Evolutionary conservation across 1,140 invertebrate species (phyloP), one percentile per base, ranked within the genome.

Genomic region (Condylostylus longicornis): DNA sequence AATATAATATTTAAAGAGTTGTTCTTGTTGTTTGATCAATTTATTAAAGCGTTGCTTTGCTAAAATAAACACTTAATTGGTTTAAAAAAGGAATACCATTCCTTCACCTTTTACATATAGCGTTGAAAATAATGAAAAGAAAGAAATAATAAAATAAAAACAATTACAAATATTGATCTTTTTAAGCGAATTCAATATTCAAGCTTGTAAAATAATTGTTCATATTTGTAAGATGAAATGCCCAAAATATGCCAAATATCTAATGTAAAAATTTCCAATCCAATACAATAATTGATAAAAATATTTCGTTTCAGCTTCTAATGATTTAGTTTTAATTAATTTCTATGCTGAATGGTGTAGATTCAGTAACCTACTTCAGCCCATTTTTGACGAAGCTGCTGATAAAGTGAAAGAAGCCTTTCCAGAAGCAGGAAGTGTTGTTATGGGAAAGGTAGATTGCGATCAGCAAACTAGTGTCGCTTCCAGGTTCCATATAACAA

Each of bases 321-420:
- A 89, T 73, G 90, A 98, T 70, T 66, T 98, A 61, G 91, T 97
- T 35, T 87, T 98, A 63, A 82, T 98, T 43, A 97, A 98, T 66
- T 98, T 98, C 66, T 97, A 97, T 69, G 94, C 93, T 9, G 91
- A 97, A 58, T 98, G 91, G 90, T 95, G 85, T 67, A 73, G 77
- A 49, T 87, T 86, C 64, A 98, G 93, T 70, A 95, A 94, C 67
- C 76, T 94, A 59, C 67, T 98, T 52, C 82, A 84, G 49, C 95
- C 95, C 20, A 82, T 96, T 56, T 98, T 95, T 68, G 89, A 96
- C 65, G 89, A 97, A 66, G 82, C 91, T 20, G 84, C 90, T 15
- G 80, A 83, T 49, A 87, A 87, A 71, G 71, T 58, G 14, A 49
- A 65, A 32, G 71, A 76, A 57, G 75, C 77, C 54, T 85, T 88